Evolutionary conservation across 2,888 invertebrate genomes (phyloP), one percentile per base, ranked within the genome.

Genomic region (Caenorhabditis sulstoni): DNA sequence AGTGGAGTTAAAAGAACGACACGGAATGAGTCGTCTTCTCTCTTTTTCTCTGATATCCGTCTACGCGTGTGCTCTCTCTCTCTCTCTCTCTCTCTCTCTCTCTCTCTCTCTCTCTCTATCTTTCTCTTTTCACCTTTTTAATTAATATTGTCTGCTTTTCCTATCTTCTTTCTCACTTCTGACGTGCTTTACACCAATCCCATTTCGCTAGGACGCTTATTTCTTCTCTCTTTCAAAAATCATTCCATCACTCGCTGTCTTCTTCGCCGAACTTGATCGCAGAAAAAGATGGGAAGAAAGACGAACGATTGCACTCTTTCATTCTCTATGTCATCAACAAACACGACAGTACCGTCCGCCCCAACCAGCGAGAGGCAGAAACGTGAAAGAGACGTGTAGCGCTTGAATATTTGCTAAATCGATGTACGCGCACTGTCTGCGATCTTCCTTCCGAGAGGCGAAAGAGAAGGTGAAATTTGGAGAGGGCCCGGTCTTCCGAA

Each of bases 331-430:
- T 70, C 50, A 61, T 59, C 68, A 52, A 61, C 52, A 53, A 61
- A 70, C 22, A 70, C 52, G 35, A 37, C 16, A 5, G 35, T 37
- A 35, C 29, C 29, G 29, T 29, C 29, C 29, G 3, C 29, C 7
- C 29, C 29, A 7, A 3, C 29, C 29, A 7, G 5, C 7, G 53
- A 50, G 35, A 67, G 37, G 58, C 16, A 64, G 53, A 64, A 64
- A 29, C 16, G 70, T 18, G 37, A 57, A 64, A 50, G 50, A 49
- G 64, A 73, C 64, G 58, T 73, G 73, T 73, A 58, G 73, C 73
- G 73, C 64, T 64, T 73, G 73, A 64, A 73, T 73, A 73, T 73
- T 73, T 73, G 73, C 73, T 64, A 64, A 73, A 64, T 71, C 71
- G 57, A 35, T 64, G 64, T 49, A 64, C 58, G 64, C 64, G 58